A percentile compares a stretch with the other conserved stretches of the same genome.
These are phyloP conservation scores for Allacma fusca DNA, from an alignment of 2,888 invertebrate species.

Conservation along the genomic window DNA sequence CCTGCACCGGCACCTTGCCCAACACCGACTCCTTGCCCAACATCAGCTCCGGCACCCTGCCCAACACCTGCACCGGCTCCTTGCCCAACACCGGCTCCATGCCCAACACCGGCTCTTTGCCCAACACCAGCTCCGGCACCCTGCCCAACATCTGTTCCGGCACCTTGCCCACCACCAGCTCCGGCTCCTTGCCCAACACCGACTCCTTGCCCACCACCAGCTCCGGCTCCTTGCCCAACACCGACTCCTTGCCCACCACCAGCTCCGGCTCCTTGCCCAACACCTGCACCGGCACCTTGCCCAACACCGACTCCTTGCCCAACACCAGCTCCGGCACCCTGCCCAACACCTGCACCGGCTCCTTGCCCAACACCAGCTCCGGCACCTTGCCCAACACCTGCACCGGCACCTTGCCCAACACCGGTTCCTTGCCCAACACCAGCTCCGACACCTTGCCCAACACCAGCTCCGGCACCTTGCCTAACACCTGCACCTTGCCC, in stretches of 20 bases:
- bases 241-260: neutral
- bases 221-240: neutral
- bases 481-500: neutral
- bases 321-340: neutral
- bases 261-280: neutral
- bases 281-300: neutral
- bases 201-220: neutral
- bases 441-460: neutral
- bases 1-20: too few species aligned
- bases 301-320: constrained; percentile 3
- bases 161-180: neutral
- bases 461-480: neutral
- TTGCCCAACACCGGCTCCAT: neutral
- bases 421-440: too few species aligned
- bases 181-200: constrained; percentile 3
- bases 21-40: neutral
- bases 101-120: neutral
- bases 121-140: too few species aligned
- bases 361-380: too few species aligned
- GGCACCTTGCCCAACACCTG: too few species aligned
- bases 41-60: too few species aligned
- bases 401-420: too few species aligned
- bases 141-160: neutral
- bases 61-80: neutral
- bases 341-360: neutral